These are phyloP conservation scores for Carassius carassius DNA, from an alignment of 2,113 vertebrate species.

Conservation along the genomic window DNA sequence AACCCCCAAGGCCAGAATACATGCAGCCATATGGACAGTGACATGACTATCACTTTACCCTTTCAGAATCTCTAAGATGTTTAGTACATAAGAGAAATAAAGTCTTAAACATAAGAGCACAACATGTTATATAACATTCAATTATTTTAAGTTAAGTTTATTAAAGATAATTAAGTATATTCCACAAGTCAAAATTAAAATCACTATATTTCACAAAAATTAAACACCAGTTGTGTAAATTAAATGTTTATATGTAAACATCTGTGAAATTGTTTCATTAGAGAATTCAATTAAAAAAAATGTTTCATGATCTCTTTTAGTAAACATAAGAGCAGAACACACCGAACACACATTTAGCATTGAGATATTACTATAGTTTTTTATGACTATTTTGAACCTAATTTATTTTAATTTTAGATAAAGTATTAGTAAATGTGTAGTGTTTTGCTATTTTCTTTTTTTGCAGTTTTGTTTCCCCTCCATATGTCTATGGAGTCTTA, in stretches of 20 bases:
- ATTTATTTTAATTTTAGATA: too few species aligned
- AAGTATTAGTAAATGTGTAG: too few species aligned
- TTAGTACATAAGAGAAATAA: not conserved
- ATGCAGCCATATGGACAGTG: conserved; percentile 5
- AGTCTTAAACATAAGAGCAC: not conserved
- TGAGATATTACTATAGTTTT: too few species aligned
- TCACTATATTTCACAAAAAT: not conserved
- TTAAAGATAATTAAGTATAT: not conserved
- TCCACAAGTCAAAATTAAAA: not conserved
- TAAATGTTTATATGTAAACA: not conserved
- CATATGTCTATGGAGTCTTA: not conserved
- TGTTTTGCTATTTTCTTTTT: too few species aligned
- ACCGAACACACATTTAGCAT: too few species aligned
- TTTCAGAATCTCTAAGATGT: not conserved
- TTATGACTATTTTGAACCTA: too few species aligned
- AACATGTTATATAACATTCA: not conserved
- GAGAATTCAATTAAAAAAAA: not conserved
- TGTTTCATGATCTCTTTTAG: not conserved
- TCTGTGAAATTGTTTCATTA: not conserved
- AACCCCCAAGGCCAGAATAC: not conserved
- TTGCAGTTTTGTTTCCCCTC: too few species aligned
- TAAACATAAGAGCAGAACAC: not conserved
- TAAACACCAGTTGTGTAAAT: not conserved
- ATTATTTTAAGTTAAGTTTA: too few species aligned
- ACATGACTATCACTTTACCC: conserved; percentile 22